Conservation (phyloP, 1,140 invertebrate species). For the Heliconius nattereri region DNA sequence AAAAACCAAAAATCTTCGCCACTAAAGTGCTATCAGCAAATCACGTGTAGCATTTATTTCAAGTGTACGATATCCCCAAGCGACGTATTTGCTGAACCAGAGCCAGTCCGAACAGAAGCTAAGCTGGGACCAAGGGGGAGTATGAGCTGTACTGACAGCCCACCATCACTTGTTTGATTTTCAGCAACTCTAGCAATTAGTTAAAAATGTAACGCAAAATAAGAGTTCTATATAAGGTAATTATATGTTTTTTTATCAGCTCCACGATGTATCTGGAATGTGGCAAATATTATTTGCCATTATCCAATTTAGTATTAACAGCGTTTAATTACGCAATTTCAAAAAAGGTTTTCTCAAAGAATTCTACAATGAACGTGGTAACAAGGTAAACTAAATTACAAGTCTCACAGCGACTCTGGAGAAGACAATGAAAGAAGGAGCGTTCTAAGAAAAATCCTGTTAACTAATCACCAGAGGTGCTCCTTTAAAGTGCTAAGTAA, state of each 20-base stretch:
- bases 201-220: too few species aligned
- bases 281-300: neutral
- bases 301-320: neutral
- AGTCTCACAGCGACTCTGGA: neutral
- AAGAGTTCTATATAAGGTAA: too few species aligned
- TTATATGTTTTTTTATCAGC: too few species aligned
- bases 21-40: neutral
- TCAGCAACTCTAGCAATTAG: too few species aligned
- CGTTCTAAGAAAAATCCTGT: neutral
- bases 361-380: neutral
- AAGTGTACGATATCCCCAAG: slow-evolving; percentile 13
- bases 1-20: neutral
- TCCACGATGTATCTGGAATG: too few species aligned
- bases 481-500: neutral
- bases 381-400: slow-evolving; percentile 1
- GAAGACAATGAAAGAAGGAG: slow-evolving; percentile 8
- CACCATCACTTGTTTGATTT: neutral
- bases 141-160: slow-evolving; percentile 17
- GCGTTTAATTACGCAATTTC: neutral
- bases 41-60: neutral
- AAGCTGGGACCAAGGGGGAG: slow-evolving; percentile 15
- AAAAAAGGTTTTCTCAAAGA: neutral
- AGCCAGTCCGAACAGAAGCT: slow-evolving; percentile 13
- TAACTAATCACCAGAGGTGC: slow-evolving; percentile 1
- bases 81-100: slow-evolving; percentile 13